These are phyloP conservation scores for Mesaphorura yosii DNA, from an alignment of 1,140 invertebrate genomes.

Conservation along the genomic window DNA sequence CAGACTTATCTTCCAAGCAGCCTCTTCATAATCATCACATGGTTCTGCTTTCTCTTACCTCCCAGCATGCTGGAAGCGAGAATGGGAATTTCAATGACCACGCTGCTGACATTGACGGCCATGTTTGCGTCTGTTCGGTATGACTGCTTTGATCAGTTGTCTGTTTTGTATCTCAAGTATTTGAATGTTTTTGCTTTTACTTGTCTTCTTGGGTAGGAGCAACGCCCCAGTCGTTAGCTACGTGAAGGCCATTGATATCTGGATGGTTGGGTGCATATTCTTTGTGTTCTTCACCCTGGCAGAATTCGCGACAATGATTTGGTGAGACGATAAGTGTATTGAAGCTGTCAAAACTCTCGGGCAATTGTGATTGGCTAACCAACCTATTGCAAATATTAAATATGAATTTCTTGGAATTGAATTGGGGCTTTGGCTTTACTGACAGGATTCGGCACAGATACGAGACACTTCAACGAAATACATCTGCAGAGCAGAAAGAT, in stretches of 20 bases:
- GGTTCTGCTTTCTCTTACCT: conserved; percentile 4
- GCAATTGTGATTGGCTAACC: not conserved
- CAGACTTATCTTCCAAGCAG: not conserved
- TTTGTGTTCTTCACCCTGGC: not conserved
- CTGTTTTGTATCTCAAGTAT: not conserved
- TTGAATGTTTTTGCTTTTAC: not conserved
- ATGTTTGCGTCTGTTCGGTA: not conserved
- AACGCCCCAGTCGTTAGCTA: not conserved
- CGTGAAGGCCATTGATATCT: not conserved
- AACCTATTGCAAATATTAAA: too few relatives aligned
- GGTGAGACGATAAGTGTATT: not conserved
- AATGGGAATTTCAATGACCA: conserved; percentile 15
- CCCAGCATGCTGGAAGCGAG: not conserved
- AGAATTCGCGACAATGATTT: not conserved
- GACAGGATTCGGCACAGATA: not conserved
- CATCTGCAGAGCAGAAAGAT: not conserved
- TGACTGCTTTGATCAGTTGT: not conserved
- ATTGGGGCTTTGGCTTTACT: not conserved
- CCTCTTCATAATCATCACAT: conserved; percentile 1
- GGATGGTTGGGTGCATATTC: not conserved
- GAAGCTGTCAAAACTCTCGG: too few relatives aligned
- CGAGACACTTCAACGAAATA: not conserved
- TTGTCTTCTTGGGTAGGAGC: not conserved
- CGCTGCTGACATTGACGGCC: conserved; percentile 13
- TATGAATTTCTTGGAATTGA: not conserved